Evolutionary conservation across 2,797 vertebrate species (phyloP), one percentile per base, ranked within the genome.

Genomic region (Bradypus variegatus): DNA sequence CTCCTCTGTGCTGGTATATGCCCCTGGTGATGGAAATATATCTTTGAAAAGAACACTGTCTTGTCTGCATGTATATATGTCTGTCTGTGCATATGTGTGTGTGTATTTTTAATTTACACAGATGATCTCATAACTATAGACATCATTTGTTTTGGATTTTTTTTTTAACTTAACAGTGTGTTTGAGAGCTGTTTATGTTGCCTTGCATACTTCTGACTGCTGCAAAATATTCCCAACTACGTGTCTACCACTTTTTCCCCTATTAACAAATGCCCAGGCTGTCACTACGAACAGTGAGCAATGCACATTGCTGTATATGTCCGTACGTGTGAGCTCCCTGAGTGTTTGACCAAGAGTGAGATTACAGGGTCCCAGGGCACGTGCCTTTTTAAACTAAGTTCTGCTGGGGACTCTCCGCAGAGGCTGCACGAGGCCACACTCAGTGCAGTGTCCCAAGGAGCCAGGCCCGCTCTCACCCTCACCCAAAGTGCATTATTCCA

Each of bases 161-260:
- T 78, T 73, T 50, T 50, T 50, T 64, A 18, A 45, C 7, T 65
- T 48, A 58, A 83, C 6, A 31, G 12, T 23, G 41, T 41, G 55
- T 85, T 77, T 83, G 55, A 85, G 41, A 82, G 65, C 6, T 76
- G 33, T n/a, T 79, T 15, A 31, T 45, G 31, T 29, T 85, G 60
- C 58, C 65, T 53, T 89, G n/a, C 45, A 6, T 55, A 75, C 33
- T 84, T 92, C 80, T 73, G 48, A 82, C 14, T 55, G 38, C 58
- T 41, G 29, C 23, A 55, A 69, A 50, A n/a, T 50, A 53, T 50
- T 91, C 14, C 41, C 76, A 45, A 80, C 73, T 55, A 31, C 0
- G 13, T 15, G 41, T 9, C 33, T 75, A 25, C 19, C 18, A 41
- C 48, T 48, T n/a, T 90, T 79, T 78, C 58, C 75, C 13, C 45